These are phyloP conservation scores for Saguinus imperator DNA, from an alignment of 2,113 vertebrate species.

Conservation along the genomic window DNA sequence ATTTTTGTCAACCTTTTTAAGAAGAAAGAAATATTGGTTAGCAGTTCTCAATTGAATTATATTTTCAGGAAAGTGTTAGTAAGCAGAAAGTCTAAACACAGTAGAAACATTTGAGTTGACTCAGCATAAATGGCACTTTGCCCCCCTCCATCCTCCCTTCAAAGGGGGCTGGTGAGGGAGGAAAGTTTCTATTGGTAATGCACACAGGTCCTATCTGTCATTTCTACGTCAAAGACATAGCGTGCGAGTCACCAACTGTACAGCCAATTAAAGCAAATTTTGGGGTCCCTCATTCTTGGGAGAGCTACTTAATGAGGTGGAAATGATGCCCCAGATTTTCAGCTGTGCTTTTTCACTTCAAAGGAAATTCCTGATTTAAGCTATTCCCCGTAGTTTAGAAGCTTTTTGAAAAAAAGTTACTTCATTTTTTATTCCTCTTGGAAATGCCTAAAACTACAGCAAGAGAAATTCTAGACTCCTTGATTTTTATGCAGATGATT, in stretches of 20 bases:
- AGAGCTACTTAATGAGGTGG: constrained; percentile 25
- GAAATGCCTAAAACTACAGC: constrained; percentile 43
- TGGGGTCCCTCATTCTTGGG: neutral
- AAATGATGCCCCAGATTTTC: constrained; percentile 49
- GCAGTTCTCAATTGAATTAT: constrained; percentile 29
- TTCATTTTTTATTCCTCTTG: neutral
- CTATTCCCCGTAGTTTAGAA: constrained; percentile 13
- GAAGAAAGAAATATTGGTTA: constrained; percentile 25
- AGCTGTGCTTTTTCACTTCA: constrained; percentile 38
- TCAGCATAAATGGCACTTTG: neutral
- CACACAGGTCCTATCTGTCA: neutral
- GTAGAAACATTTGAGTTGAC: neutral
- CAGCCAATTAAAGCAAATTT: neutral
- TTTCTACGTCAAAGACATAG: constrained; percentile 10
- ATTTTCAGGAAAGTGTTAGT: constrained; percentile 68
- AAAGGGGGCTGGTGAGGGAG: neutral
- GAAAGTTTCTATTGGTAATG: neutral
- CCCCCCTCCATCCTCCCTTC: neutral
- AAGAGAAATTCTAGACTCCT: constrained; percentile 66
- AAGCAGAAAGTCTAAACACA: neutral
- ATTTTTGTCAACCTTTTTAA: constrained; percentile 7
- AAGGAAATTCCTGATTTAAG: constrained; percentile 55
- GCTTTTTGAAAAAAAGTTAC: neutral
- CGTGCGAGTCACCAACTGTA: neutral
- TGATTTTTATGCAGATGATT: constrained; percentile 71